These are phyloP conservation scores for Equus przewalskii DNA, from an alignment of 2,113 vertebrate genomes.

Conservation along the genomic window DNA sequence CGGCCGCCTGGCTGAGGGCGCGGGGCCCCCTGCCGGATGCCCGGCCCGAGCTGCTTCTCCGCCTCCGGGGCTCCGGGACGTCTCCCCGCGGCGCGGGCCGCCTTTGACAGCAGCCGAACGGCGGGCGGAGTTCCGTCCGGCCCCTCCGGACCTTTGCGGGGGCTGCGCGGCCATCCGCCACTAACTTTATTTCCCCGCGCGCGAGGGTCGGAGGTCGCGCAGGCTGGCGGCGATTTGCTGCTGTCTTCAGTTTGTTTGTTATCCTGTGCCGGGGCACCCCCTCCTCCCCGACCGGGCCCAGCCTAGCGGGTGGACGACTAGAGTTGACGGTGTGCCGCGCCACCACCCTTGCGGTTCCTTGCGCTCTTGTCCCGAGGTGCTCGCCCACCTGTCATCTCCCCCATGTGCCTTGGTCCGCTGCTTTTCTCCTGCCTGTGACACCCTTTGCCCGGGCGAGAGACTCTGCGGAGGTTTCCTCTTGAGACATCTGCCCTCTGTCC, in stretches of 20 bases:
- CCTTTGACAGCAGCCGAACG: neutral
- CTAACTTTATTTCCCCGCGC: conserved; percentile 58
- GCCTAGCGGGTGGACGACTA: neutral
- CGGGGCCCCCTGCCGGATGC: neutral
- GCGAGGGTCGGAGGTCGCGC: neutral
- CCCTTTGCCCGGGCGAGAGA: neutral
- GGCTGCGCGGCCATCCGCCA: neutral
- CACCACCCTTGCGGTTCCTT: neutral
- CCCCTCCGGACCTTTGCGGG: neutral
- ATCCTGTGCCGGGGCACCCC: neutral
- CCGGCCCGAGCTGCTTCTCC: neutral
- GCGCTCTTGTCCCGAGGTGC: neutral
- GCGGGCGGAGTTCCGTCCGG: neutral
- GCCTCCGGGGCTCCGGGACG: neutral
- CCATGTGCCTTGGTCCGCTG: neutral
- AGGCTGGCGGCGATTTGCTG: neutral
- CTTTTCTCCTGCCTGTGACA: neutral
- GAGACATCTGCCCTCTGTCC: neutral
- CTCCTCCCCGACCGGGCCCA: neutral
- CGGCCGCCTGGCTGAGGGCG: neutral
- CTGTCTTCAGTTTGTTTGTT: neutral
- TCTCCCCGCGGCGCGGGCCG: neutral
- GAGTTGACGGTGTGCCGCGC: conserved; percentile 41
- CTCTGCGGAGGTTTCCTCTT: neutral
- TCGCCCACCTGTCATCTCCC: conserved; percentile 50